Percentiles rank a stretch among this genome's conserved stretches.
phyloP scores from a whole-genome alignment of 2,888 invertebrate genomes.

The Sarcophaga rosellei region DNA sequence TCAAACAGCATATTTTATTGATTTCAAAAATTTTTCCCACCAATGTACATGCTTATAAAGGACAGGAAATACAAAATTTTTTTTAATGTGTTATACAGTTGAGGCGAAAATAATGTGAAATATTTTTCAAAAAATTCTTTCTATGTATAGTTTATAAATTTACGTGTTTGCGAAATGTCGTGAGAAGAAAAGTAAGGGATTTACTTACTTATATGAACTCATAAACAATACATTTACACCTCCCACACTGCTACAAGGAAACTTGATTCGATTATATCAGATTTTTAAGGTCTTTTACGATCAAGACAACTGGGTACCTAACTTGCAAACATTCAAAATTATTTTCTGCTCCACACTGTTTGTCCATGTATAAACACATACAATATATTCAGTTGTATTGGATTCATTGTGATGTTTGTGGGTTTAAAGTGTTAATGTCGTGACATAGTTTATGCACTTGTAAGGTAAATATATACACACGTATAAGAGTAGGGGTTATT shows the following conservation, averaged over 20 bases:
- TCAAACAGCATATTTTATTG: too few relatives aligned
- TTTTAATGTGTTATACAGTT: neutral
- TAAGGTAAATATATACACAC: neutral
- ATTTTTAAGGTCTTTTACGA: too few relatives aligned
- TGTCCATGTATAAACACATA: neutral
- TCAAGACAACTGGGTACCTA: too few relatives aligned
- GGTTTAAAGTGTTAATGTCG: slow-evolving; percentile 65
- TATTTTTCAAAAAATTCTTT: too few relatives aligned
- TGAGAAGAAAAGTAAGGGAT: accelerated
- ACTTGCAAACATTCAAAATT: too few relatives aligned
- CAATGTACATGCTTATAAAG: neutral
- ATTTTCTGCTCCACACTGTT: neutral
- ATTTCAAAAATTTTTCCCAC: too few relatives aligned
- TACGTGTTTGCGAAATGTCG: too few relatives aligned
- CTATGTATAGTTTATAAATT: too few relatives aligned
- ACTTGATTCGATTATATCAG: too few relatives aligned
- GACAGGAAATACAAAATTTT: neutral
- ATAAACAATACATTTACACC: too few relatives aligned
- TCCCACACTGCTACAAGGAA: too few relatives aligned
- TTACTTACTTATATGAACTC: too few relatives aligned
- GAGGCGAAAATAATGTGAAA: neutral
- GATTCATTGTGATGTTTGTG: slow-evolving; percentile 36
- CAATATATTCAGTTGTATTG: neutral
- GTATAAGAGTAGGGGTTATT: neutral
- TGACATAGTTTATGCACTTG: slow-evolving; percentile 63